Conservation (phyloP, 2,888 invertebrate species). For the Argynnis bischoffii region DNA sequence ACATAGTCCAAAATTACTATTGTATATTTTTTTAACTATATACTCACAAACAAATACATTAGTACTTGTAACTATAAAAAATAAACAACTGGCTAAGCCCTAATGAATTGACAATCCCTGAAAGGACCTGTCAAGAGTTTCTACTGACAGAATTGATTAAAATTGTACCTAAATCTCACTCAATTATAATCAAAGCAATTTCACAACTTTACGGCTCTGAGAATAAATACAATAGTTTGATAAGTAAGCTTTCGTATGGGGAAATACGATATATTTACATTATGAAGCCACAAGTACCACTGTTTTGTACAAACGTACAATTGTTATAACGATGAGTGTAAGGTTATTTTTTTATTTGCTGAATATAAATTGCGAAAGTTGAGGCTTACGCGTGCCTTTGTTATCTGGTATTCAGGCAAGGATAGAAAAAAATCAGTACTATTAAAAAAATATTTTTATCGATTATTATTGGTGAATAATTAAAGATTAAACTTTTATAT, state of each 20-base stretch:
- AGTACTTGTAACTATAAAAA: background rate
- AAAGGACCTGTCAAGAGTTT: conserved; percentile 33
- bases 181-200: conserved; percentile 28
- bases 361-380: conserved; percentile 11
- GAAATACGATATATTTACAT: background rate
- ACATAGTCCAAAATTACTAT: background rate
- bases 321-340: background rate
- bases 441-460: conserved; percentile 10
- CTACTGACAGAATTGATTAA: conserved; percentile 36
- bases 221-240: conserved; percentile 23
- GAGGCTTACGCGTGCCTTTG: conserved; percentile 1
- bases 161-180: conserved; percentile 28
- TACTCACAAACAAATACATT: background rate
- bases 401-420: conserved; percentile 4
- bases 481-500: background rate
- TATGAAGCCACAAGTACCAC: background rate
- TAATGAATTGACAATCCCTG: conserved; percentile 6
- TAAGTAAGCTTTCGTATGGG: conserved; percentile 5
- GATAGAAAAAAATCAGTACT: background rate
- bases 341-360: conserved; percentile 10
- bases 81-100: background rate
- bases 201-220: conserved; percentile 11
- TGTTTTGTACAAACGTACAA: conserved; percentile 8
- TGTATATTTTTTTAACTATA: no score
- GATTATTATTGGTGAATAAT: background rate